Base-by-base conservation (phyloP, 2,888 invertebrate genomes). In the Lysandra bellargus region DNA sequence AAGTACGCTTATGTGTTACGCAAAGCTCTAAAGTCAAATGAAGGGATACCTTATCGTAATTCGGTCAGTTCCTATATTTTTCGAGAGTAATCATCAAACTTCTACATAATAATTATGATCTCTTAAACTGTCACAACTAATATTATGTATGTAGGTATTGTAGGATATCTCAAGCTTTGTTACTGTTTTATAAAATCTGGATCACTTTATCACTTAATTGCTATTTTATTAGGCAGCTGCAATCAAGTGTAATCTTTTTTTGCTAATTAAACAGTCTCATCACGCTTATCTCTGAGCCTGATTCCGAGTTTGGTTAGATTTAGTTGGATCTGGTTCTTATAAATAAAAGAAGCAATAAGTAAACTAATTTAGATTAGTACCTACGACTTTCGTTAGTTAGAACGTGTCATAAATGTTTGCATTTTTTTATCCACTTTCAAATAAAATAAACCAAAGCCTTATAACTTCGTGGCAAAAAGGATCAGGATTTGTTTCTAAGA, bases 201-300 rank as follows among this genome's bases (percentile, higher is more conserved):
- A 69, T 33, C 64, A 69, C 14, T 64, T 64, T 64, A 64, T 64
- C 64, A 64, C 64, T 33, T 64, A 33, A 64, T 64, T 30, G 12
- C 69, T 69, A 23, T 12, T 23, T 64, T 9, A 64, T 64, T 23
- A 64, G 64, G 53, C 14, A 53, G 14, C 53, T 53, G 53, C 14
- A 53, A 53, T 40, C 40, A 40, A 40, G 40, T 40, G 7, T 40
- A 53, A 4, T 9, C 12, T 64, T 37, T 69, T 14, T 69, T 69
- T 69, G 64, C 9, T 64, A 30, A 30, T 12, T 9, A 33, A 14
- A 69, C 69, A 37, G 69, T 14, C 1, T 69, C 14, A 69, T 69
- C 33, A 9, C 5, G 23, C 69, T 69, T 37, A 69, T 69, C 69
- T 14, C 4, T 69, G 1, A 17, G 33, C 37, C 33, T 37, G 33